Conservation (phyloP, 2,888 invertebrate genomes). For the Philereme vetulata region DNA sequence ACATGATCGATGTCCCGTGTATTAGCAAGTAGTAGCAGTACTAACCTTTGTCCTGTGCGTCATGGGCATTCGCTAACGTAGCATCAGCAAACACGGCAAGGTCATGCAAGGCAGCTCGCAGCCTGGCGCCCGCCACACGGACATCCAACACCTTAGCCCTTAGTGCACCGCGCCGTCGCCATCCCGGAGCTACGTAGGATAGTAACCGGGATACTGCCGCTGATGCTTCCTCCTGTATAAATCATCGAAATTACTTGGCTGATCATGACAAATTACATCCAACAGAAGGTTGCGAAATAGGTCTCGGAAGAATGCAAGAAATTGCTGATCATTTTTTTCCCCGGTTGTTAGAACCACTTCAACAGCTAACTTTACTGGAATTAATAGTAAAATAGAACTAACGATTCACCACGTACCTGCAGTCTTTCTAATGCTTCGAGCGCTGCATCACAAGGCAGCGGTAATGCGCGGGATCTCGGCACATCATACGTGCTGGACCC, state of each 20-base stretch:
- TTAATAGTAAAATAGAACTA: neutral
- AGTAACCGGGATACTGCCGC: slow-evolving; percentile 88
- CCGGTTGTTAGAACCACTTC: too few species aligned
- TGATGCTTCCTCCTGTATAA: slow-evolving; percentile 87
- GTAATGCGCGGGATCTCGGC: slow-evolving; percentile 73
- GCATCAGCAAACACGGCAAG: slow-evolving; percentile 95
- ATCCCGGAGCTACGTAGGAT: slow-evolving; percentile 90
- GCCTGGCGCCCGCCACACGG: slow-evolving; percentile 89
- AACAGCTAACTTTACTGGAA: too few species aligned
- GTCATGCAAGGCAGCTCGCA: slow-evolving; percentile 92
- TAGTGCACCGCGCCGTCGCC: slow-evolving; percentile 91
- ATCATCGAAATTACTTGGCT: neutral
- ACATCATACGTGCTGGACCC: slow-evolving; percentile 80
- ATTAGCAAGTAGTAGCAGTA: neutral
- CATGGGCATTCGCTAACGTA: slow-evolving; percentile 92
- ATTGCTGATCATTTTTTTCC: too few species aligned
- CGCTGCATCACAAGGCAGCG: slow-evolving; percentile 78
- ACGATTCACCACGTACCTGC: slow-evolving; percentile 73
- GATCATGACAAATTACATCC: neutral
- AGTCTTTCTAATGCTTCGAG: slow-evolving; percentile 77
- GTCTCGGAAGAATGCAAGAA: too few species aligned
- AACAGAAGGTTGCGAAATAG: too few species aligned
- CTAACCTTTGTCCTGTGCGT: slow-evolving; percentile 91
- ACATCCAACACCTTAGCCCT: slow-evolving; percentile 92
- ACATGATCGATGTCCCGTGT: too few species aligned